Evolutionary conservation across 2,888 invertebrate genomes (phyloP).

Genomic region (Fragum whitleyi): DNA sequence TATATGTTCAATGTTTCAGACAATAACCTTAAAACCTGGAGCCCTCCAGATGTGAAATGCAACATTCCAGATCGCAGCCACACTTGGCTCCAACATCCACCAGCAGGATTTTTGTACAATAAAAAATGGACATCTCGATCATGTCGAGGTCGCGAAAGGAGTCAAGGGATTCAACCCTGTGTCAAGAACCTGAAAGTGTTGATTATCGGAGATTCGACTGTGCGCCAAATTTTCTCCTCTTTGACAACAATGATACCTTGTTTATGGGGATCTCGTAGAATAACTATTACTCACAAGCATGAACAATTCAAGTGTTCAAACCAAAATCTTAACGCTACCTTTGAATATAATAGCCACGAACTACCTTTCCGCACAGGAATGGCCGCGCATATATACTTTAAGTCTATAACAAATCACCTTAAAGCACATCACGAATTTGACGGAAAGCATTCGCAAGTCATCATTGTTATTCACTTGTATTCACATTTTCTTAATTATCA

Average conservation of each 20-base stretch:
- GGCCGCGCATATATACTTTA: background rate
- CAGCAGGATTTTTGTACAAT: background rate
- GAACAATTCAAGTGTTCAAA: background rate
- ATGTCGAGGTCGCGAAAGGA: background rate
- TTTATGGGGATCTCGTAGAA: background rate
- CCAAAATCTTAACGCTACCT: background rate
- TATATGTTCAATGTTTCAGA: too few relatives aligned
- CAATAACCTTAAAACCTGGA: background rate
- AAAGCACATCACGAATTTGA: background rate
- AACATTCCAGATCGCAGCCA: background rate
- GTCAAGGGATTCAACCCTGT: background rate
- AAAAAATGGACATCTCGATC: background rate
- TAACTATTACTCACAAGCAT: background rate
- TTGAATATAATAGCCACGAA: constrained; percentile 8
- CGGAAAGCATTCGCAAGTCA: background rate
- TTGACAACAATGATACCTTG: background rate
- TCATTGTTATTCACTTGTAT: background rate
- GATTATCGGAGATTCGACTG: constrained; percentile 3
- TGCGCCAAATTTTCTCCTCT: background rate
- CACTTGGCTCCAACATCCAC: background rate
- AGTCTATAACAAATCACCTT: background rate
- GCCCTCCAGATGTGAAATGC: background rate
- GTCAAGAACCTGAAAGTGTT: background rate
- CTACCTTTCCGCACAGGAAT: constrained; percentile 1
- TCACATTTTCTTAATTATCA: constrained; percentile 1